Evolutionary conservation across 2,797 vertebrate genomes (phyloP), one percentile per base, ranked within the genome.

Genomic region (Coregonus sp.): DNA sequence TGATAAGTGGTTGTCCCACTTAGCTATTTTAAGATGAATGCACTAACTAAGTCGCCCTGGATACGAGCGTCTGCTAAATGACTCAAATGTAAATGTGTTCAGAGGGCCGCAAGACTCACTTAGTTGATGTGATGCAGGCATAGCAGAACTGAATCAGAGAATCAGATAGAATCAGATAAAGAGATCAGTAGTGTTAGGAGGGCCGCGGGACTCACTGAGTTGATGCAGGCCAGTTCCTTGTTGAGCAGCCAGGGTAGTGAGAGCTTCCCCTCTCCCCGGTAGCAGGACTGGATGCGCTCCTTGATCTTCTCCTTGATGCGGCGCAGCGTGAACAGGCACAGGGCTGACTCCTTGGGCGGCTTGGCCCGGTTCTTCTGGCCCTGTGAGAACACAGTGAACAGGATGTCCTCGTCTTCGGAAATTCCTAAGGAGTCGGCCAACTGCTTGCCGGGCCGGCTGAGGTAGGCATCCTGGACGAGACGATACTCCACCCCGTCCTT

Each of bases 241-340:
- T 99, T 99, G 85, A 99, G 95, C 83, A 99, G 96, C 98, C 98
- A 99, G 37, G 98, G 98, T 83, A 99, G 90, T 0, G 98, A 98
- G 79, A 99, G 96, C 76, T 96, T 98, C 81, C 98, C 98, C 75
- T 98, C 96, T 9, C 98, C 98, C 73, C 95, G 95, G 92, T 99
- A 99, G 90, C 98, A 99, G 0, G 98, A 99, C 91, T 97, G 97
- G 92, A 99, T 99, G 75, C 98, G 94, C 73, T 99, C 98, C 92
- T 99, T 99, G 92, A 99, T 99, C 94, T 97, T 98, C 90, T 99
- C 96, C 90, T 99, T 99, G 91, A 99, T 97, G 91, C 91, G 95
- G 81, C 95, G 93, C 81, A 99, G 94, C 1, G 98, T 99, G 92
- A 99, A 99, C 77, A 99, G 94, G 86, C 98, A 99, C 81, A 99